These are phyloP conservation scores for Drosophila busckii DNA, from an alignment of 1,140 invertebrate species.

Conservation along the genomic window DNA sequence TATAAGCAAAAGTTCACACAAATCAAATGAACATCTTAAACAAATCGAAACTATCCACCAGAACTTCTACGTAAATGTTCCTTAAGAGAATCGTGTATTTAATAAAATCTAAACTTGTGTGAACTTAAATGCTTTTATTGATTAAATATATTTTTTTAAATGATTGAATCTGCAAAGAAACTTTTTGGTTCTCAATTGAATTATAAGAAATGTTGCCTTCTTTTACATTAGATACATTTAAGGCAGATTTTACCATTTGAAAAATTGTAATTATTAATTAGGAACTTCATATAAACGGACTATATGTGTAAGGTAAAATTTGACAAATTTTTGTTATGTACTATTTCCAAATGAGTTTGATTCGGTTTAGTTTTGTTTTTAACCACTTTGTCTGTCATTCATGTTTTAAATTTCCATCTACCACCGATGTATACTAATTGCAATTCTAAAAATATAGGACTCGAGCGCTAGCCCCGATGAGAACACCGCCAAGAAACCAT, in stretches of 20 bases:
- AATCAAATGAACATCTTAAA: no score
- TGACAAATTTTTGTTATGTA: slow-evolving; percentile 26
- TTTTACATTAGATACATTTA: background rate
- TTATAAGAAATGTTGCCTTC: no score
- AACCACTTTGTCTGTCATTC: slow-evolving; percentile 22
- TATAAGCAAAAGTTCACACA: slow-evolving; percentile 15
- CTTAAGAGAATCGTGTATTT: no score
- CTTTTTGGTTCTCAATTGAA: slow-evolving; percentile 4
- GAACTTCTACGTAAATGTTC: no score
- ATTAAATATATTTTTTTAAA: slow-evolving; percentile 26
- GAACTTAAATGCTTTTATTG: slow-evolving; percentile 24
- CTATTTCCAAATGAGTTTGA: slow-evolving; percentile 23
- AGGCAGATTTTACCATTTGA: slow-evolving; percentile 30
- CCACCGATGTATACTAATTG: slow-evolving; percentile 17
- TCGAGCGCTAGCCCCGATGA: slow-evolving; percentile 22
- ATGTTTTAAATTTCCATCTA: slow-evolving; percentile 5
- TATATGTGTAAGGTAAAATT: slow-evolving; percentile 43
- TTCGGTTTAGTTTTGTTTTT: slow-evolving; percentile 21
- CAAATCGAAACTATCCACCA: no score
- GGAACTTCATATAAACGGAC: slow-evolving; percentile 35
- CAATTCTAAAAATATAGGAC: slow-evolving; percentile 35
- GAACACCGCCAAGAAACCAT: background rate
- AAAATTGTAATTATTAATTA: slow-evolving; percentile 24
- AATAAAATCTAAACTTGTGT: slow-evolving; percentile 6
- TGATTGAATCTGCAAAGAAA: slow-evolving; percentile 24